phyloP scores from a whole-genome alignment of 1,140 invertebrate species.

The Caenorhabditis tropicalis region DNA sequence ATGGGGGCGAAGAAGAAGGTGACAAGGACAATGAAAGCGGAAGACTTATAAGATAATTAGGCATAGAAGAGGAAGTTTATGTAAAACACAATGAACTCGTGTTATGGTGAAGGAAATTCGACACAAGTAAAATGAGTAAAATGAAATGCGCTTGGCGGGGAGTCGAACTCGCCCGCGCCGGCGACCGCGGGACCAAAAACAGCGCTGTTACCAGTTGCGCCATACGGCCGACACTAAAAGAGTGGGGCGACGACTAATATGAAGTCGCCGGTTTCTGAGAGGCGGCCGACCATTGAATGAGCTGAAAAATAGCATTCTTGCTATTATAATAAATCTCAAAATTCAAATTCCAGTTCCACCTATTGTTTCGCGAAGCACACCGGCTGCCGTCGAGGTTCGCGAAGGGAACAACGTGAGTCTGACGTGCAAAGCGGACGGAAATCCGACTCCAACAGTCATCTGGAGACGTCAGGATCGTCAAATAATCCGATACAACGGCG shows the following conservation, averaged over 20 bases:
- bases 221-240: too few relatives aligned
- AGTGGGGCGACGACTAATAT: too few relatives aligned
- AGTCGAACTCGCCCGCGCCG: too few relatives aligned
- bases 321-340: neutral
- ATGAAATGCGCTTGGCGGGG: too few relatives aligned
- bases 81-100: neutral
- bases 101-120: neutral
- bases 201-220: too few relatives aligned
- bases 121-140: too few relatives aligned
- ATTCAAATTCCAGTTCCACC: slow-evolving; percentile 73
- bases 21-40: too few relatives aligned
- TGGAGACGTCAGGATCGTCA: slow-evolving; percentile 88
- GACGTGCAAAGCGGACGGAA: slow-evolving; percentile 86
- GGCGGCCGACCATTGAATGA: too few relatives aligned
- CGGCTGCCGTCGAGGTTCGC: slow-evolving; percentile 85
- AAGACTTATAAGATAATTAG: neutral
- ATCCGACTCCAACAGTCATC: slow-evolving; percentile 84
- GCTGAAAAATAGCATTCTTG: too few relatives aligned
- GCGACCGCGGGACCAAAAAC: too few relatives aligned
- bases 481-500: slow-evolving; percentile 77
- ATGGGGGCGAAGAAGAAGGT: neutral
- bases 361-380: slow-evolving; percentile 79
- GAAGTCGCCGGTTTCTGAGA: too few relatives aligned
- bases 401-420: slow-evolving; percentile 88
- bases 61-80: neutral